Evolutionary conservation across 2,113 vertebrate genomes (phyloP), one percentile per base, ranked within the genome.

Genomic region (Mola mola): DNA sequence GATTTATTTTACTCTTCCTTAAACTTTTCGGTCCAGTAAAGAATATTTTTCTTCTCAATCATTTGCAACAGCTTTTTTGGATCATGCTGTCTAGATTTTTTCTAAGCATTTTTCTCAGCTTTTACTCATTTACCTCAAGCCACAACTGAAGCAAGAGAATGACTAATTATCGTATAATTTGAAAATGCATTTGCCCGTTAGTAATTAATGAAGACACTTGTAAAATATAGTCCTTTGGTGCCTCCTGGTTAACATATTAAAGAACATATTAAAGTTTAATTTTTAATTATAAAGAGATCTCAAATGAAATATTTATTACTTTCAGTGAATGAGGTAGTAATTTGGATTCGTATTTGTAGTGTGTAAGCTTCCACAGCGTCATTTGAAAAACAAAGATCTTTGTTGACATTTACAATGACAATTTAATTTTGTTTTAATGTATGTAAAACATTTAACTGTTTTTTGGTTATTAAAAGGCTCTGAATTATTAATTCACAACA

Each of bases 251-350:
- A 90, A 88, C 53, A 80, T 75, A 87, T 92, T 85, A 82, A 84
- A 75, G 74, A 83, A 84, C n/a, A 50, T 48, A 88, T 92, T 76
- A 79, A 86, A 78, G 46, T 89, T 91, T 92, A 78, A 89, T 89
- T 82, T 88, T 86, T 90, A 90, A 90, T 92, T 92, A 90, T 72
- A 81, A 75, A 69, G 85, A 76, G 61, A 84, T 61, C 72, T 81
- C 52, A 72, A 70, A 87, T 91, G 37, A 87, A 91, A 80, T 82
- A 89, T 90, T 83, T 28, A 91, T 73, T 60, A 82, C 47, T 41
- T 60, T 52, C 78, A 75, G 90, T 87, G 83, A 86, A 70, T 62
- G 67, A 76, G 73, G 78, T 74, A 66, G 42, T 71, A 70, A 66
- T 75, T 79, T 65, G 20, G 33, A 58, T 68, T 70, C 62, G 28